Base-by-base conservation (phyloP, 2,797 vertebrate genomes). In the Otolemur crassicaudatus region DNA sequence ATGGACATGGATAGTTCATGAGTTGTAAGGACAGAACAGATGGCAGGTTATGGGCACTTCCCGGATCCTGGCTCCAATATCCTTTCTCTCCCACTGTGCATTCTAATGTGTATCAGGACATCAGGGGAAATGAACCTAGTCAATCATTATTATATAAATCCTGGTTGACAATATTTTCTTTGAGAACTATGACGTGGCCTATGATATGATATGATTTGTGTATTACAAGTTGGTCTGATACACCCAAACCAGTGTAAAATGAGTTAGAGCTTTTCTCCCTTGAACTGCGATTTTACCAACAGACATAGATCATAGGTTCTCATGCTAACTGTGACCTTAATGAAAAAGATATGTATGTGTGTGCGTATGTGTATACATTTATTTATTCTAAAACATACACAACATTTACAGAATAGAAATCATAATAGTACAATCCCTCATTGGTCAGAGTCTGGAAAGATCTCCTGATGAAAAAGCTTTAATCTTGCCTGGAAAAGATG, bases 181-280 rank as follows among this genome's bases (percentile, higher is more conserved):
- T 60, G 31, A 90, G 46, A 23, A 88, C 56, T 29, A 8, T 46
- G 46, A 75, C 67, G 69, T 70, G 49, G 84, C 65, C 73, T 63
- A 7, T 72, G 56, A 65, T 37, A 20, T 22, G 70, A 56, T 34
- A 70, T 0, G 13, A 34, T 58, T 20, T 90, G 46, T 29, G 46
- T 58, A 17, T 70, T 13, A 34, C 9, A 77, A 20, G 37, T 16
- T 67, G 13, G 22, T 77, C n/a, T 91, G 63, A 90, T 3, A 27
- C 27, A 72, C 46, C 60, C 80, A 92, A 93, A 56, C 46, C 56
- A 93, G 37, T 5, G 3, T 60, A 53, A 94, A 90, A 58, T 53
- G 65, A 29, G 49, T 65, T 34, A 90, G 20, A 72, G 70, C 40
- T 83, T 67, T 61, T 89, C n/a, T 93, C 49, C 80, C 29, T n/a